Conservation (phyloP, 2,797 vertebrate species). For the Pogoniulus pusillus region DNA sequence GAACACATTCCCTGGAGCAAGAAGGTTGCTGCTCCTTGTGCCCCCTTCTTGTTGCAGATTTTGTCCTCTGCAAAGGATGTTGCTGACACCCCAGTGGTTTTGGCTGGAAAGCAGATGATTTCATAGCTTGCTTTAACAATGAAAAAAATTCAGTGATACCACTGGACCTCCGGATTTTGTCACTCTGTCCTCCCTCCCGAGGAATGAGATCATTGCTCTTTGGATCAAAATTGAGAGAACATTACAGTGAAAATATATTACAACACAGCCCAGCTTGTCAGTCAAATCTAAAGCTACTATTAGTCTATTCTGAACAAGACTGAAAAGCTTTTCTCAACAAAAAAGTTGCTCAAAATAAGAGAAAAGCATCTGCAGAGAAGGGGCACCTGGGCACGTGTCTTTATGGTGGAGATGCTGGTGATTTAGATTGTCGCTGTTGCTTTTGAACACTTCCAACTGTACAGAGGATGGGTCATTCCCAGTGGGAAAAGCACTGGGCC, state of each 20-base stretch:
- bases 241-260: background rate
- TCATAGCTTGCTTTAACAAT: background rate
- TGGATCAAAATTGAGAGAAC: background rate
- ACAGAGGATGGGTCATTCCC: rapidly evolving
- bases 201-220: background rate
- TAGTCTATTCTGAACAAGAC: background rate
- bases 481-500: background rate
- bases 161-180: background rate
- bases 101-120: background rate
- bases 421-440: background rate
- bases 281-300: slow-evolving; percentile 5
- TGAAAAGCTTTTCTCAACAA: slow-evolving; percentile 1
- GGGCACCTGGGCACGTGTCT: background rate
- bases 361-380: background rate
- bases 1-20: background rate
- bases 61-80: background rate
- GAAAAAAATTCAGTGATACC: background rate
- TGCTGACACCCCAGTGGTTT: background rate
- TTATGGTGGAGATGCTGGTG: background rate
- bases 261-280: background rate
- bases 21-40: background rate
- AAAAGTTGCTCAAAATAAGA: background rate
- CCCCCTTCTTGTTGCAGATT: background rate
- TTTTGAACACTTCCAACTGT: background rate
- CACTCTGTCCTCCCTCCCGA: background rate